Conservation (phyloP, 64 coral and sea anemone genomes). For the Stichodactyla helianthus region DNA sequence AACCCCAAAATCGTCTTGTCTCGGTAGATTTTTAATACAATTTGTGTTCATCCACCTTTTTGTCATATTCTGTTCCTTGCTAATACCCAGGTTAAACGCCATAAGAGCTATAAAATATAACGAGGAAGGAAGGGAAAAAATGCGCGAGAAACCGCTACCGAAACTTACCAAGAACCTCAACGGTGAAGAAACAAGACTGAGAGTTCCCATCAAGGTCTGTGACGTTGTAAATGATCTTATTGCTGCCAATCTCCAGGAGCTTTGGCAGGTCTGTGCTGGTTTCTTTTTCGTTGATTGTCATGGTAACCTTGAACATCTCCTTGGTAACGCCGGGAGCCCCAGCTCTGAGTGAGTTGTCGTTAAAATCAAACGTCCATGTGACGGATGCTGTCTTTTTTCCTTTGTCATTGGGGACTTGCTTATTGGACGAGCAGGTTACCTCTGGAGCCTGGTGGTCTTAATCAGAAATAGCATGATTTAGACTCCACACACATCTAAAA, state of each 20-base stretch:
- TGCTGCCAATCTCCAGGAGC: conserved; percentile 9
- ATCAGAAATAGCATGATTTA: background rate
- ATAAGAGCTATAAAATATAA: no score
- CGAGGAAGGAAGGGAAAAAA: no score
- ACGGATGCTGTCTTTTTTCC: conserved; percentile 34
- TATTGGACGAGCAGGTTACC: background rate
- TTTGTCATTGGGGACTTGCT: background rate
- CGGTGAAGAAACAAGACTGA: background rate
- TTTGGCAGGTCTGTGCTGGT: conserved; percentile 19
- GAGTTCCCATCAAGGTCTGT: conserved; percentile 31
- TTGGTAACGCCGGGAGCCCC: conserved; percentile 24
- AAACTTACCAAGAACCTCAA: conserved; percentile 31
- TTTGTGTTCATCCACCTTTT: no score
- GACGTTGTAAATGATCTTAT: conserved; percentile 22
- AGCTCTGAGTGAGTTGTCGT: conserved; percentile 35
- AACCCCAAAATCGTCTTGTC: no score
- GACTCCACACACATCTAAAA: background rate
- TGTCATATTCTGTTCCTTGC: no score
- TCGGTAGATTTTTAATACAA: no score
- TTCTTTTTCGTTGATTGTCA: conserved; percentile 24
- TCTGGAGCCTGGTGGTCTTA: conserved; percentile 20
- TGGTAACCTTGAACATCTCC: conserved; percentile 6
- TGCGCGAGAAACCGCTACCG: no score
- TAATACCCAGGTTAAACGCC: no score
- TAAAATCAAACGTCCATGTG: background rate